Evolutionary conservation across 1,140 invertebrate genomes (phyloP).

Genomic region (Sinella curviseta): DNA sequence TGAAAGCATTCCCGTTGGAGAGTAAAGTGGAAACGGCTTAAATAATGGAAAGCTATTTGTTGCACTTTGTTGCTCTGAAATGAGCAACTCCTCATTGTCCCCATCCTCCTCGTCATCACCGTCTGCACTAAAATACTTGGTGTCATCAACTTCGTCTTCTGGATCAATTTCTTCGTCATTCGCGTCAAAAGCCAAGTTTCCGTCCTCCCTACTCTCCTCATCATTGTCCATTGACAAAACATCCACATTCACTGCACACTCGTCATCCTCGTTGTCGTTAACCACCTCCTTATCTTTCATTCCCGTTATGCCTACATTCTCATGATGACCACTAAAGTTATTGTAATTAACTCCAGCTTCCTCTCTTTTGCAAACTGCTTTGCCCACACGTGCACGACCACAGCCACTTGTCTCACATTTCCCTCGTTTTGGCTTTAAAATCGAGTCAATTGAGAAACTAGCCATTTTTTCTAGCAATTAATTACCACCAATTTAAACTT

Average conservation of each 20-base stretch:
- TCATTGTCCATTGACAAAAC: no score
- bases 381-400: neutral
- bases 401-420: neutral
- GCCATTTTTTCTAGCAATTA: neutral
- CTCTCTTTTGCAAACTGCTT: neutral
- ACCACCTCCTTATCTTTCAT: neutral
- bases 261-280: slow-evolving; percentile 10
- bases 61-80: neutral
- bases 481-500: no score
- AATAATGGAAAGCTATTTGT: slow-evolving; percentile 23
- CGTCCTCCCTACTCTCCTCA: no score
- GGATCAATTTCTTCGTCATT: neutral
- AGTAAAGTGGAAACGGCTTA: slow-evolving; percentile 44
- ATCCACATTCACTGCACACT: slow-evolving; percentile 1
- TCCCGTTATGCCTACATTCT: neutral
- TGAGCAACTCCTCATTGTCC: slow-evolving; percentile 1
- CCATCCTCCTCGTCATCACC: slow-evolving; percentile 22
- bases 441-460: slow-evolving; percentile 46
- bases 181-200: no score
- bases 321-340: neutral
- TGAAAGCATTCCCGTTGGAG: neutral
- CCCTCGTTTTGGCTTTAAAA: slow-evolving; percentile 27
- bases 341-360: slow-evolving; percentile 21
- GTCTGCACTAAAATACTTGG: no score
- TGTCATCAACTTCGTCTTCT: no score